Conservation (phyloP, 2,797 vertebrate genomes). For the Phrynocephalus forsythii region DNA sequence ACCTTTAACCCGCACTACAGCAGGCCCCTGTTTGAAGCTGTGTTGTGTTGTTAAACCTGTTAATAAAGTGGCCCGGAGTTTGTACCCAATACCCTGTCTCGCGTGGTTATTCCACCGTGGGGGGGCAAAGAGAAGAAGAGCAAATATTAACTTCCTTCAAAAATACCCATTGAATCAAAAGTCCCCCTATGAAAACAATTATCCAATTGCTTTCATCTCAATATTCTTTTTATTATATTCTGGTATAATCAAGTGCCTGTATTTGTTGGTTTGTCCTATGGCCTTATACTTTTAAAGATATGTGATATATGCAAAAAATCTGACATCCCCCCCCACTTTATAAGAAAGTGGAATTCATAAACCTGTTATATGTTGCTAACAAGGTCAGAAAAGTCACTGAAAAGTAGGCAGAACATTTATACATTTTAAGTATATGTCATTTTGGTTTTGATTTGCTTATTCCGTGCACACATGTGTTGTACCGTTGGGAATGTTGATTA, state of each 20-base stretch:
- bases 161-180: too few relatives aligned
- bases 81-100: too few relatives aligned
- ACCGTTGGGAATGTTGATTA: fast-evolving
- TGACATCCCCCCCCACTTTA: neutral
- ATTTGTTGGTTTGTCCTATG: neutral
- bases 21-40: too few relatives aligned
- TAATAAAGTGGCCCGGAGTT: too few relatives aligned
- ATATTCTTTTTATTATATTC: neutral
- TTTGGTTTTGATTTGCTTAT: neutral
- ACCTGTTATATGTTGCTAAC: neutral
- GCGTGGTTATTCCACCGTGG: too few relatives aligned
- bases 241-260: too few relatives aligned
- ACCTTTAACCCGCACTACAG: too few relatives aligned
- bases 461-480: fast-evolving
- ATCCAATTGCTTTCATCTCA: too few relatives aligned
- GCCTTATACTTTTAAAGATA: neutral
- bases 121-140: neutral
- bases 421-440: fast-evolving
- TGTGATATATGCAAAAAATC: neutral
- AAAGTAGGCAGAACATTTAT: neutral
- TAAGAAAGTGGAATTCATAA: conserved; percentile 1
- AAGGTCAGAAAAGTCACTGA: neutral
- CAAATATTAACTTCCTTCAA: too few relatives aligned
- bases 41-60: too few relatives aligned
- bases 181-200: too few relatives aligned